Percentiles rank a stretch among this genome's conserved stretches.
Conservation (phyloP, 2,888 invertebrate species). For the Pristionchus japonicus region DNA sequence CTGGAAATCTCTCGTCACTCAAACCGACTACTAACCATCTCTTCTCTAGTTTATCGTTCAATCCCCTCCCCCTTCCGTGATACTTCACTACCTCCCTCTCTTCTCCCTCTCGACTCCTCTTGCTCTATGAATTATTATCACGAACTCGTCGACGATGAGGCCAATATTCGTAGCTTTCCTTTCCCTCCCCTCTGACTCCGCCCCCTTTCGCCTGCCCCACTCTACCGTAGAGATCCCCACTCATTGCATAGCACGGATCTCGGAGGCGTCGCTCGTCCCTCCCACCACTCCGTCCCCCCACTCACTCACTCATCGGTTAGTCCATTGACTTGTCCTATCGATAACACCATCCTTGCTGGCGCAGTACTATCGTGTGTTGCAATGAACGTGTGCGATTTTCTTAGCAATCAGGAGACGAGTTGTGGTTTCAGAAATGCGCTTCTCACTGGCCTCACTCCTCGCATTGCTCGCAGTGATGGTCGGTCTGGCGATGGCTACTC, state of each 20-base stretch:
- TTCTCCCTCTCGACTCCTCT: not conserved
- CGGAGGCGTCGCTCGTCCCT: constrained; percentile 20
- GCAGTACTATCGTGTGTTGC: too few relatives aligned
- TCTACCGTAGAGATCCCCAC: constrained; percentile 35
- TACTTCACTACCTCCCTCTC: not conserved
- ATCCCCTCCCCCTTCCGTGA: not conserved
- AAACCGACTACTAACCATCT: not conserved
- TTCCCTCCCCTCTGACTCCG: not conserved
- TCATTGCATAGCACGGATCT: constrained; percentile 33
- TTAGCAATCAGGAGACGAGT: not conserved
- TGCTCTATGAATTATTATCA: constrained; percentile 35
- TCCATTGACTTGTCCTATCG: not conserved
- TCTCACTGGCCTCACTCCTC: not conserved
- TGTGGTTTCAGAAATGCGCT: not conserved
- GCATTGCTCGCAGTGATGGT: not conserved
- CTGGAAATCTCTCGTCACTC: not conserved
- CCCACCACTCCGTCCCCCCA: constrained; percentile 2
- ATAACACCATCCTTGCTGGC: too few relatives aligned
- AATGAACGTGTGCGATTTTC: too few relatives aligned
- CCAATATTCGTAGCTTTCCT: not conserved
- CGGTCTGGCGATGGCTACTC: not conserved
- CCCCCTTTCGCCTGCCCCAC: not conserved
- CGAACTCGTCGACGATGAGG: not conserved
- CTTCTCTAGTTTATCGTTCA: not conserved
- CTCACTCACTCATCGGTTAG: not conserved